Evolutionary conservation across 2,888 invertebrate genomes (phyloP), one percentile per base, ranked within the genome.

Genomic region (Melipona beecheii): DNA sequence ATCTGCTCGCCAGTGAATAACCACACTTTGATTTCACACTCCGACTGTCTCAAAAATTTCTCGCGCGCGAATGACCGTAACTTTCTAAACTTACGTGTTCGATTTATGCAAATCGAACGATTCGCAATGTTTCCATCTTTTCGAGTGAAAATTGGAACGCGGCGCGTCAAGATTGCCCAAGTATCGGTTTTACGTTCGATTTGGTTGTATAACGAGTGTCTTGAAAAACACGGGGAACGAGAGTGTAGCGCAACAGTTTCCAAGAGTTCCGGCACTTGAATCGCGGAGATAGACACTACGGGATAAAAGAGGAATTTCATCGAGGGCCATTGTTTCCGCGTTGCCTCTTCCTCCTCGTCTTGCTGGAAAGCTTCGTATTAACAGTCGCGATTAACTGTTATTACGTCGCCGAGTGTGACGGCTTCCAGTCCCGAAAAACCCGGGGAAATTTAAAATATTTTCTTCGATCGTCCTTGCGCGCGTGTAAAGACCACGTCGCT

Each of bases 241-340:
- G 64, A 62, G 60, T 64, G 17, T 43, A 4, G 43, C 56, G 24
- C 11, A 69, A 54, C 36, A 50, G 68, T 72, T 81, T 76, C 73
- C 13, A 56, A n/a, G 31, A 58, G 80, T 60, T 83, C 82, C 83
- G 83, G 72, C 77, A 82, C 64, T 81, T 81, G 73, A 43, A 73
- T 81, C 81, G 60, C 58, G 64, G 36, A 81, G 82, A 82, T 82
- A 73, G 82, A 83, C 80, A 83, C 75, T 82, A 52, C 56, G 27
- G 81, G 76, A 76, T 81, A 73, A 82, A 82, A 82, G 82, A 70
- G 85, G 58, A 80, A 86, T 73, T 80, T 62, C 77, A 83, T 83
- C 74, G 83, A 82, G 76, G 70, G 83, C 76, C 82, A 75, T 73
- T 77, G 77, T 86, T 86, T 83, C 81, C 73, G 72, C 64, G 78